Conservation (phyloP, 2,113 vertebrate species). For the Hyperopisus bebe region DNA sequence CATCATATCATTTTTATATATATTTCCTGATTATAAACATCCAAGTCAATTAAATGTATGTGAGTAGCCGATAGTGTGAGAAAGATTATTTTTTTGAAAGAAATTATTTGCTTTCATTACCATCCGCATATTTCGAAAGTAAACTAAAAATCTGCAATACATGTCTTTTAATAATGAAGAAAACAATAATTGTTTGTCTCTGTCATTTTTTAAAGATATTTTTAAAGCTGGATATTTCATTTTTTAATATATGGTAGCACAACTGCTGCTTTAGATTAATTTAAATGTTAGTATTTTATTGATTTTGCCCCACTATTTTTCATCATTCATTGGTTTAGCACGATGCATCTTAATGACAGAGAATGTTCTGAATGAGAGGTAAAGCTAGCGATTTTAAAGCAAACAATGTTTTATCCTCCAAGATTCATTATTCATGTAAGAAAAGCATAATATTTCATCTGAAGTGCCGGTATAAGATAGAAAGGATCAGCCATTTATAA, state of each 20-base stretch:
- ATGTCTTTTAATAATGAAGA: neutral
- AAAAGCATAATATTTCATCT: constrained; percentile 15
- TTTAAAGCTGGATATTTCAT: neutral
- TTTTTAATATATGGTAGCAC: neutral
- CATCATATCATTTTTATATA: neutral
- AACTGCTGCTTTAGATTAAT: neutral
- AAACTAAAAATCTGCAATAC: neutral
- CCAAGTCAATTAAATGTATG: neutral
- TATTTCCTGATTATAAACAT: neutral
- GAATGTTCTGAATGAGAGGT: neutral
- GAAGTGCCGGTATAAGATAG: neutral
- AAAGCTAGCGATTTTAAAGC: constrained; percentile 1
- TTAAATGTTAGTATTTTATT: neutral
- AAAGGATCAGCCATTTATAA: constrained; percentile 15
- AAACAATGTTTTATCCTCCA: neutral
- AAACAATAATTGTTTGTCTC: neutral
- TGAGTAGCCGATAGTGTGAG: neutral
- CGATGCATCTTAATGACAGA: neutral
- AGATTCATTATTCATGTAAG: neutral
- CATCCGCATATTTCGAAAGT: neutral
- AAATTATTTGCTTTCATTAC: neutral
- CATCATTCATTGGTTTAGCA: neutral
- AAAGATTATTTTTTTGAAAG: neutral
- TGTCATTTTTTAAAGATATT: neutral
- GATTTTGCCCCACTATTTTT: neutral